phyloP scores from a whole-genome alignment of 2,797 vertebrate species.

The Micromesistius poutassou region DNA sequence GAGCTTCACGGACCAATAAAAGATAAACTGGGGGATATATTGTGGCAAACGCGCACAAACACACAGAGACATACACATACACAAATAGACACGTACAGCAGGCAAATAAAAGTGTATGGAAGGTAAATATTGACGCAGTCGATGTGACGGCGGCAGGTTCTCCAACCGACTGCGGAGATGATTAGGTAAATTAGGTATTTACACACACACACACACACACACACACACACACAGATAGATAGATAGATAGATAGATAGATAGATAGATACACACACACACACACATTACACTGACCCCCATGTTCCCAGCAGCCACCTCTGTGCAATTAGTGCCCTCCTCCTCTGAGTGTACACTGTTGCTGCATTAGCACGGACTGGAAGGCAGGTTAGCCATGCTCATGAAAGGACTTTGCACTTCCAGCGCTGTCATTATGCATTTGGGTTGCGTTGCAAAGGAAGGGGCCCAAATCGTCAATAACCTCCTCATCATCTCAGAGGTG shows the following conservation, averaged over 20 bases:
- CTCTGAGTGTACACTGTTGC: no score
- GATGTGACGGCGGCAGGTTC: conserved; percentile 1
- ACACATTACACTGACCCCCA: conserved; percentile 58
- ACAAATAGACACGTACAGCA: not conserved
- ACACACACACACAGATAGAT: no score
- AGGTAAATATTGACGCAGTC: not conserved
- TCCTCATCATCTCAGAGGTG: conserved; percentile 25
- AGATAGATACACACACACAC: no score
- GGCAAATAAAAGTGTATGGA: not conserved
- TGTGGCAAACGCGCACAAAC: no score
- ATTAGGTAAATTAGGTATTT: conserved; percentile 67
- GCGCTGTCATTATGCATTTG: conserved; percentile 65
- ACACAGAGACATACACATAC: no score
- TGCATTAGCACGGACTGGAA: conserved; percentile 48
- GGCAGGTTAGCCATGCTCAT: conserved; percentile 64
- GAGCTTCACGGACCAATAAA: no score
- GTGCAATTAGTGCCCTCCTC: conserved; percentile 64
- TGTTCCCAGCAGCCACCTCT: conserved; percentile 63
- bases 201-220: conserved; percentile 40
- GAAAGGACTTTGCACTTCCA: conserved; percentile 55
- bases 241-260: no score
- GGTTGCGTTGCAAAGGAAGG: conserved; percentile 53
- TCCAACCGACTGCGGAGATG: conserved; percentile 58
- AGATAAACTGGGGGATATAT: no score
- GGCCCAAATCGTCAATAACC: conserved; percentile 59